Evolutionary conservation across 2,888 invertebrate species (phyloP), one percentile per base, ranked within the genome.

Genomic region (Pristionchus maxplancki): DNA sequence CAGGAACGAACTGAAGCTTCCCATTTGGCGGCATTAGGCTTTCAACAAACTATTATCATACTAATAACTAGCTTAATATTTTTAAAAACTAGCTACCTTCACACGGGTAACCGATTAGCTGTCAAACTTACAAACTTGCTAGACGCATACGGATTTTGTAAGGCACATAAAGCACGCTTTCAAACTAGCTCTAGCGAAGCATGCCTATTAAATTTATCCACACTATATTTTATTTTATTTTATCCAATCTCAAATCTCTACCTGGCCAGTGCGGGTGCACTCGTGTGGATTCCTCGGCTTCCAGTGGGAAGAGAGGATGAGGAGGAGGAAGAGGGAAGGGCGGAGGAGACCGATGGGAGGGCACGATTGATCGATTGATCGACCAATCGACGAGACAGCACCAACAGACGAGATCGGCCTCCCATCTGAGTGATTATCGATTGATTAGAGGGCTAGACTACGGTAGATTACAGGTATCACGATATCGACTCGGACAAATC

Each of bases 321-420:
- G 48, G 71, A 64, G 4, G 53, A 48, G 24, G 50, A 50, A 24
- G 71, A 71, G 37, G 71, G 71, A 71, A 71, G 71, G 71, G 53
- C 28, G 78, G 37, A 34, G 34, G 53, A 53, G 53, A 53, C 24
- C 13, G 82, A 83, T 83, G 82, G 53, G 37, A 83, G 50, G 44
- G 20, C 31, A 2, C 50, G 82, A 83, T 83, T 53, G 6, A 83
- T 34, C 44, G 82, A 83, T 53, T 83, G 53, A 83, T 83, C 82
- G 8, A 83, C 37, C 82, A 83, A 53, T 53, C 50, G 82, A 83
- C 78, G 78, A 44, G 78, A 78, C 1, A 78, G 44, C 1, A 78
- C 78, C 34, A 78, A 24, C 13, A 78, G 28, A 78, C 78, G 78
- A n/a, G 40, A 44, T 48, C 78, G 78, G 44, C 78, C 78, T 78